Conservation (phyloP, 2,797 vertebrate genomes). For the Parauchenoglanis ngamensis region DNA sequence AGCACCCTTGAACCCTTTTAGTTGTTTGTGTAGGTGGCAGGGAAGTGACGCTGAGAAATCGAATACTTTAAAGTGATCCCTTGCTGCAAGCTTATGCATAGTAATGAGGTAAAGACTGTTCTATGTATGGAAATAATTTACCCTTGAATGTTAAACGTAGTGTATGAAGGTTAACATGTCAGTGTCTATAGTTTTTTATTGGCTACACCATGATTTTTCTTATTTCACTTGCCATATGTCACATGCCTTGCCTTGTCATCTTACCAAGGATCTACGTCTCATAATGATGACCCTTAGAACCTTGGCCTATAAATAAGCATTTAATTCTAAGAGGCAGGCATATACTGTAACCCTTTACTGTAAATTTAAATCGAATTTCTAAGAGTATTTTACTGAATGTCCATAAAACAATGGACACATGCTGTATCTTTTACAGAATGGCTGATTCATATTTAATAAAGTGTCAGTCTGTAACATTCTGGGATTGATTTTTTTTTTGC, state of each 20-base stretch:
- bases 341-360: too few species aligned
- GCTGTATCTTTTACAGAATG: too few species aligned
- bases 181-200: constrained; percentile 17
- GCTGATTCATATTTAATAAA: too few species aligned
- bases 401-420: too few species aligned
- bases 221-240: constrained; percentile 23
- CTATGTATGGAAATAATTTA: constrained; percentile 7
- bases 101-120: constrained; percentile 22
- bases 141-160: constrained; percentile 27
- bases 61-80: constrained; percentile 19
- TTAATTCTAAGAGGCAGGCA: background rate
- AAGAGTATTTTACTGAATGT: too few species aligned
- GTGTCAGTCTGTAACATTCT: too few species aligned
- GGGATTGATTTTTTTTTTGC: too few species aligned
- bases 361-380: too few species aligned
- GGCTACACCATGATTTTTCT: background rate
- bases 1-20: constrained; percentile 8
- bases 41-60: constrained; percentile 11
- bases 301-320: background rate
- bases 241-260: background rate
- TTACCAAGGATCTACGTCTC: background rate
- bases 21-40: constrained; percentile 26
- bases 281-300: background rate
- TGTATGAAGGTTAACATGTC: constrained; percentile 12
- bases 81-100: constrained; percentile 27